Base-by-base conservation (phyloP, 37 sponge, comb jelly and placozoan species). In the Agelas oroides region DNA sequence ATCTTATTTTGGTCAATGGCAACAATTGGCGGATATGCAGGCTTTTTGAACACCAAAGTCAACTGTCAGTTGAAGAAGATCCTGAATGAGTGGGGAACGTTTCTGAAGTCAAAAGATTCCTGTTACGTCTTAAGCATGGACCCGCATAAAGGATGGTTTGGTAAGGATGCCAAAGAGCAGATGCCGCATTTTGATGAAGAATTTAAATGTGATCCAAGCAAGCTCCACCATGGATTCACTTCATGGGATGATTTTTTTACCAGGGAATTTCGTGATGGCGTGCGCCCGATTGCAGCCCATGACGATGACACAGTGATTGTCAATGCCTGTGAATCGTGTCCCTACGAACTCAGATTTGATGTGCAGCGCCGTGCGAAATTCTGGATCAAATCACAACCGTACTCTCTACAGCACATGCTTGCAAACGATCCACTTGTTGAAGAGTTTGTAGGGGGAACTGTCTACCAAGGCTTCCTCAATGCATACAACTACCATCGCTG, bases 401-500 rank as follows among this genome's bases (percentile, higher is more conserved):
- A 81, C 60, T 81, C 82, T 1, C 72, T 81, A 60, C 19, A 39
- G 25, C 36, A 81, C 72, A 69, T 81, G 82, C 72, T 81, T n/a
- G 21, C 33, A 24, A 27, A 67, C 13, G 70, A 79, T 16, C 54
- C 33, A 30, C 24, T 16, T 14, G 30, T 31, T 33, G 14, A 32
- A 19, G 31, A 79, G 70, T 79, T 67, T 79, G 68, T 67, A 14
- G 80, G 80, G 11, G 83, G 83, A 11, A 82, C 83, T 11, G 38
- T 82, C 19, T 82, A 82, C 73, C 83, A 71, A 60, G 83, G 73
- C 6, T 82, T 71, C 41, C 83, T 82, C 83, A 79, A 58, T 79
- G 80, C 70, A 18, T 53, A 41, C 28, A 79, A 53, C 56, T 79
- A 79, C n/a, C n/a, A n/a, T n/a, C n/a, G n/a, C n/a, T n/a, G n/a